These are phyloP conservation scores for Bombylius major DNA, from an alignment of 2,888 invertebrate genomes.

Conservation along the genomic window DNA sequence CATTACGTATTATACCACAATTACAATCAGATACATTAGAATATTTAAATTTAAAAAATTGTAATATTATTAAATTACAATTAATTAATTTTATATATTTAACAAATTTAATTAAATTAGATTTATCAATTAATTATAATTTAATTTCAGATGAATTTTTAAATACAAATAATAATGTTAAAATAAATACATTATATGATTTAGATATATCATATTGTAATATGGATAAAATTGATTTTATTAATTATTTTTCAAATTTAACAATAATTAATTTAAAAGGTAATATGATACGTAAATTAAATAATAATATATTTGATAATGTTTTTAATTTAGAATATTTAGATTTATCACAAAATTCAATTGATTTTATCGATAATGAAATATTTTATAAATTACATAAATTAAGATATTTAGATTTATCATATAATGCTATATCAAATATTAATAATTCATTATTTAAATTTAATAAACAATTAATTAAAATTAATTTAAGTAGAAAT, in stretches of 20 bases:
- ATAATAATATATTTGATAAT: constrained; percentile 30
- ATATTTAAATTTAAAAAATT: constrained; percentile 45
- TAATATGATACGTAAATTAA: constrained; percentile 49
- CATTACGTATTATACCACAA: constrained; percentile 37
- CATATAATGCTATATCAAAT: constrained; percentile 51
- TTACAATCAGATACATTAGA: constrained; percentile 41
- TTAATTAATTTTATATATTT: constrained; percentile 44
- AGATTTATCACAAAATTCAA: constrained; percentile 53
- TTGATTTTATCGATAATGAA: constrained; percentile 45
- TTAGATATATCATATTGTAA: constrained; percentile 52
- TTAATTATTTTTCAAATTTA: constrained; percentile 47
- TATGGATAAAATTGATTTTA: constrained; percentile 43
- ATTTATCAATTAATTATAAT: constrained; percentile 48
- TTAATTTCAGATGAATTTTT: constrained; percentile 27
- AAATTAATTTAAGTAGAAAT: constrained; percentile 52
- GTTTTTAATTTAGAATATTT: constrained; percentile 51
- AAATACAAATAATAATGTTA: constrained; percentile 4
- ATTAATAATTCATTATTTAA: constrained; percentile 47
- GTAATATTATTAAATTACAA: constrained; percentile 41
- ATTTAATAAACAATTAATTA: constrained; percentile 45
- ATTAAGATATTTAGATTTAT: constrained; percentile 51
- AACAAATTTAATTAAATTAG: constrained; percentile 45
- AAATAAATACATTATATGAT: constrained; percentile 41
- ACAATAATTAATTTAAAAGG: constrained; percentile 45
- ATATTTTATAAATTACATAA: constrained; percentile 47